Evolutionary conservation across 2,888 invertebrate species (phyloP).

Genomic region (Drosophila pseudotalamancana): DNA sequence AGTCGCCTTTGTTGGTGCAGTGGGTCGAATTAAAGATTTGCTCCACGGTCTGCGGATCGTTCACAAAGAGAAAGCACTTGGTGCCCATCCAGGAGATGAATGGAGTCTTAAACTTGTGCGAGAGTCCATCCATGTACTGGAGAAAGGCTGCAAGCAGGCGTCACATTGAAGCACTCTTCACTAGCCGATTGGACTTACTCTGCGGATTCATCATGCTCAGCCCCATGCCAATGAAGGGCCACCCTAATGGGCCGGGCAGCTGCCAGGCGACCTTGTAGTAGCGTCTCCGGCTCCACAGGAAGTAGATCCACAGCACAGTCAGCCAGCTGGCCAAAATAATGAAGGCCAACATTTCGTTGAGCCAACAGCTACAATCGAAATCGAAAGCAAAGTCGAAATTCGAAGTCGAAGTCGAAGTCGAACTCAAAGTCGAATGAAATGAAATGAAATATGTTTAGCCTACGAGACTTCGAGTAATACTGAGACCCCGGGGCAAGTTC

Average conservation of each 20-base stretch:
- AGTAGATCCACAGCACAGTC: slow-evolving; percentile 66
- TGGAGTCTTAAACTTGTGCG: slow-evolving; percentile 69
- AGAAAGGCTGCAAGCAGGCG: slow-evolving; percentile 62
- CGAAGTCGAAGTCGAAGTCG: no score
- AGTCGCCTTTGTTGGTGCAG: slow-evolving; percentile 82
- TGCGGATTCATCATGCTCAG: slow-evolving; percentile 82
- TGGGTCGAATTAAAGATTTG: slow-evolving; percentile 80
- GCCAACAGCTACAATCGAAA: no score
- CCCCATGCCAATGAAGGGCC: slow-evolving; percentile 81
- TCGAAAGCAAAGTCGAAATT: no score
- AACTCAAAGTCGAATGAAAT: slow-evolving; percentile 20
- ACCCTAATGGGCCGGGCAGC: slow-evolving; percentile 79
- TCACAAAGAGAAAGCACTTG: slow-evolving; percentile 81
- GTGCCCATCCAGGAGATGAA: slow-evolving; percentile 83
- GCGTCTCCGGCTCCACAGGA: slow-evolving; percentile 79
- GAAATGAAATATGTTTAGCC: slow-evolving; percentile 19
- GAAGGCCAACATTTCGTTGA: slow-evolving; percentile 69
- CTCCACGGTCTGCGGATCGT: slow-evolving; percentile 81
- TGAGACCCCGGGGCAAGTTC: slow-evolving; percentile 21
- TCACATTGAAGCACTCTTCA: no score
- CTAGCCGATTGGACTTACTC: no score
- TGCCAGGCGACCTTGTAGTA: slow-evolving; percentile 78
- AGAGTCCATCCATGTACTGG: slow-evolving; percentile 65
- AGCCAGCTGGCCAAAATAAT: slow-evolving; percentile 57
- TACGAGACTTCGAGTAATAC: slow-evolving; percentile 44